Evolutionary conservation across 2,797 vertebrate species (phyloP), one percentile per base, ranked within the genome.

Genomic region (Chaenodraco wilsoni): DNA sequence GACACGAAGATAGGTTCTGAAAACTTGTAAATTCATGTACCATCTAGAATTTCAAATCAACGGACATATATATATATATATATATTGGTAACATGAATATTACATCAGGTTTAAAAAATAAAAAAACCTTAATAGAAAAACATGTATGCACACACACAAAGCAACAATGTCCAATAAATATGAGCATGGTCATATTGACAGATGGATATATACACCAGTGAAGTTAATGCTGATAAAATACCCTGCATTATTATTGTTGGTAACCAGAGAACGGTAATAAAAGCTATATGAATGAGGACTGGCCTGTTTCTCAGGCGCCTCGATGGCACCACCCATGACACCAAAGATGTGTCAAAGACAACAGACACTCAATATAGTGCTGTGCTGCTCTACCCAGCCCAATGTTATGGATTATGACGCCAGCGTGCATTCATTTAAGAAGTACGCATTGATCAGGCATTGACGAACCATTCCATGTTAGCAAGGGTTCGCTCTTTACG

Each of bases 341-440:
- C 91, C 89, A 91, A 89, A 91, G 87, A 93, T 89, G 92, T 91
- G 92, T 93, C 89, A 92, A 88, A 92, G 84, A 76, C 83, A 88
- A 87, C 81, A 85, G 90, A 92, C 88, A 88, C 88, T 89, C 77
- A 91, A 92, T 91, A 92, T 86, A 88, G 74, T 58, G 74, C 83
- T 62, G 76, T 0, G 45, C 80, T 27, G 61, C 81, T 80, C 72
- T 31, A 75, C 45, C 68, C 61, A 49, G 77, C 80, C 88, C 81
- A 69, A 74, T 51, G 58, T 72, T 84, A 90, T 90, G 81, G 91
- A 91, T 91, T 86, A 84, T 84, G 81, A 65, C 84, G 88, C 88
- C 79, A 50, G 68, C 15, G n/a, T 63, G 68, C 51, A 41, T 88
- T 87, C 80, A 82, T 87, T 88, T 86, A 90, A 88, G 90, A 90